These are phyloP conservation scores for Aegithalos caudatus DNA, from an alignment of 2,113 vertebrate genomes.

Conservation along the genomic window DNA sequence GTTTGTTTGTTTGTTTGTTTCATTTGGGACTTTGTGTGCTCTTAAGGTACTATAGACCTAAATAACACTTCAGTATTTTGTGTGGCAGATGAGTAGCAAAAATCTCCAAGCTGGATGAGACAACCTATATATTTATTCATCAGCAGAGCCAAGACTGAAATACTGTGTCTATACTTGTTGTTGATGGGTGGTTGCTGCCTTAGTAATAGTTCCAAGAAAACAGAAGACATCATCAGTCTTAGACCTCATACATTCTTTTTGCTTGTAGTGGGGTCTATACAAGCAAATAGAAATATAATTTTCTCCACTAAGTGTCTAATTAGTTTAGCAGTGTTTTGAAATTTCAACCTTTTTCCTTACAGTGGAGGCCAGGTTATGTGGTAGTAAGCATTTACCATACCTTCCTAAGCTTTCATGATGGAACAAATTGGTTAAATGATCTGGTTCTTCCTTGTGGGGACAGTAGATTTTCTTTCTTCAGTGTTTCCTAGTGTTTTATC, in stretches of 20 bases:
- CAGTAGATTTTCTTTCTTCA: slow-evolving; percentile 6
- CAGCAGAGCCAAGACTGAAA: background rate
- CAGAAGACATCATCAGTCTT: background rate
- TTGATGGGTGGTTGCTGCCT: background rate
- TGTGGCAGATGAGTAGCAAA: background rate
- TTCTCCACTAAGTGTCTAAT: background rate
- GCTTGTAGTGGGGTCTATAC: background rate
- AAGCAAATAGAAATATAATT: too few species aligned
- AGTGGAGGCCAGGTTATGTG: background rate
- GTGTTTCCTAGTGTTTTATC: slow-evolving; percentile 33
- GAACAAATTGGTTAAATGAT: slow-evolving; percentile 27
- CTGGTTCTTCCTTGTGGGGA: background rate
- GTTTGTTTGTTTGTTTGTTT: background rate
- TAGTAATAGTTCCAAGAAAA: background rate
- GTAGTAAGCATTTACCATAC: background rate
- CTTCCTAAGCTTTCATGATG: background rate
- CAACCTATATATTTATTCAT: background rate
- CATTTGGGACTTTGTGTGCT: background rate
- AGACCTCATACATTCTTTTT: background rate
- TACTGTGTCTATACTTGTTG: background rate
- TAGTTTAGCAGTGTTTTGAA: background rate
- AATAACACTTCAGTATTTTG: background rate
- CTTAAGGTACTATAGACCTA: background rate
- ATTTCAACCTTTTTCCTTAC: background rate
- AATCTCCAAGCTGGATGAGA: background rate